phyloP scores from a whole-genome alignment of 1,140 invertebrate species.

The Orchestia grillus region DNA sequence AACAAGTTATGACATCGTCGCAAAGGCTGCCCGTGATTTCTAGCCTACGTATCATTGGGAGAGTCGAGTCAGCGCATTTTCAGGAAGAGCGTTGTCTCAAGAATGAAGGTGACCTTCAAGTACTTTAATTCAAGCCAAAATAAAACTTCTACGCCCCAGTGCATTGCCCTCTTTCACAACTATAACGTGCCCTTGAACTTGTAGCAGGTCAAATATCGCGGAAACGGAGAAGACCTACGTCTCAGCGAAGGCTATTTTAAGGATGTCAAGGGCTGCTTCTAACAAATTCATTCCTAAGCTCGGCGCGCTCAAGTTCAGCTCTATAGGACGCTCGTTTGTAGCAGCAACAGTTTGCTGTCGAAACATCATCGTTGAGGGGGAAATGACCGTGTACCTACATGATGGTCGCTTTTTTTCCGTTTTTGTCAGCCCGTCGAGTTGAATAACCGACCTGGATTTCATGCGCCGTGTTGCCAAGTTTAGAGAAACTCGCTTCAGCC shows the following conservation, averaged over 20 bases:
- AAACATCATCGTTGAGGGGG: neutral
- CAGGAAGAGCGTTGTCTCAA: neutral
- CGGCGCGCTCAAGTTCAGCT: neutral
- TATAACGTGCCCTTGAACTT: constrained; percentile 24
- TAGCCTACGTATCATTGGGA: neutral
- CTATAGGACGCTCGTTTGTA: neutral
- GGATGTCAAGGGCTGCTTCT: neutral
- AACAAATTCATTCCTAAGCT: neutral
- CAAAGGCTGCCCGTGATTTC: neutral
- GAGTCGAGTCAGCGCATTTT: neutral
- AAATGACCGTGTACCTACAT: constrained; percentile 31
- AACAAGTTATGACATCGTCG: neutral
- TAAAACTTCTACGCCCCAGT: neutral
- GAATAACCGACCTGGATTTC: constrained; percentile 56
- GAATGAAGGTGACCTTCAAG: neutral
- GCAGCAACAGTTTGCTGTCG: neutral
- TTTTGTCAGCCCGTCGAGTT: neutral
- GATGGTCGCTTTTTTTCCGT: neutral
- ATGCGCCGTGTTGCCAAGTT: constrained; percentile 48
- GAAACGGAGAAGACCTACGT: neutral
- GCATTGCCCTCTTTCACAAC: constrained; percentile 25
- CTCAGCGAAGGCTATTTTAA: constrained; percentile 6
- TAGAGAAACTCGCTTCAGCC: neutral
- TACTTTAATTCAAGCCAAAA: neutral
- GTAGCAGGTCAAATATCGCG: constrained; percentile 3